Percentiles rank a stretch among this genome's conserved stretches.
phyloP scores from a whole-genome alignment of 92 coral and sea anemone species.

The Nematostella vectensis region DNA sequence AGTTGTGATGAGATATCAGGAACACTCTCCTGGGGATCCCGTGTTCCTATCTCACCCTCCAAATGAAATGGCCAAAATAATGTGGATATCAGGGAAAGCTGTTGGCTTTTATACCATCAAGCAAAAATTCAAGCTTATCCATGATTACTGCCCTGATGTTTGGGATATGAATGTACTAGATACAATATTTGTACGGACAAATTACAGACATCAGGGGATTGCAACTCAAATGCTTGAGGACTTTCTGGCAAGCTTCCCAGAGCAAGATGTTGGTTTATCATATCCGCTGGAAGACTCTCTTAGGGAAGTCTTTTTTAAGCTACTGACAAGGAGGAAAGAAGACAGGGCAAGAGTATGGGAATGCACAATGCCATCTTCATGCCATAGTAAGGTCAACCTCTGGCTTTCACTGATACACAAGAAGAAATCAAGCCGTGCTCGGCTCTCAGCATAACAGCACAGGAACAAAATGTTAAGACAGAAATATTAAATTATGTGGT shows the following conservation, averaged over 20 bases:
- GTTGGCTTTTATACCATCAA: constrained; percentile 40
- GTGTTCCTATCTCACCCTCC: constrained; percentile 18
- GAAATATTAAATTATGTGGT: too few relatives aligned
- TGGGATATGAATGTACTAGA: constrained; percentile 39
- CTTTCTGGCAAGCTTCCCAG: constrained; percentile 19
- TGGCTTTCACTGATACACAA: constrained; percentile 11
- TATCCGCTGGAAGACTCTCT: constrained; percentile 20
- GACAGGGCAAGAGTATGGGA: constrained; percentile 36
- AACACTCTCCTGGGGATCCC: constrained; percentile 21
- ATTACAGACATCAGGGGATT: constrained; percentile 20
- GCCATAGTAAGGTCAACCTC: constrained; percentile 4
- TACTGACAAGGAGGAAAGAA: constrained; percentile 14
- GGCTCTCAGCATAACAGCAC: too few relatives aligned
- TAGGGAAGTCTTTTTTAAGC: constrained; percentile 20
- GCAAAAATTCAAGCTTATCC: constrained; percentile 31
- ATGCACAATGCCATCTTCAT: constrained; percentile 21
- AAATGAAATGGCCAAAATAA: constrained; percentile 27
- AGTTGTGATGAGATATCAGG: constrained; percentile 26
- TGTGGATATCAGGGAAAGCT: constrained; percentile 41
- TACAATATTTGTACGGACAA: constrained; percentile 36
- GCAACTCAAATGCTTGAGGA: constrained; percentile 32
- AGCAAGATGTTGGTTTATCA: constrained; percentile 39
- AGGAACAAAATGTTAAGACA: too few relatives aligned
- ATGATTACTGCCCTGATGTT: constrained; percentile 10
- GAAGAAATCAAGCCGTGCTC: too few relatives aligned